These are phyloP conservation scores for Orius insidiosus DNA, from an alignment of 1,140 invertebrate species.

Conservation along the genomic window DNA sequence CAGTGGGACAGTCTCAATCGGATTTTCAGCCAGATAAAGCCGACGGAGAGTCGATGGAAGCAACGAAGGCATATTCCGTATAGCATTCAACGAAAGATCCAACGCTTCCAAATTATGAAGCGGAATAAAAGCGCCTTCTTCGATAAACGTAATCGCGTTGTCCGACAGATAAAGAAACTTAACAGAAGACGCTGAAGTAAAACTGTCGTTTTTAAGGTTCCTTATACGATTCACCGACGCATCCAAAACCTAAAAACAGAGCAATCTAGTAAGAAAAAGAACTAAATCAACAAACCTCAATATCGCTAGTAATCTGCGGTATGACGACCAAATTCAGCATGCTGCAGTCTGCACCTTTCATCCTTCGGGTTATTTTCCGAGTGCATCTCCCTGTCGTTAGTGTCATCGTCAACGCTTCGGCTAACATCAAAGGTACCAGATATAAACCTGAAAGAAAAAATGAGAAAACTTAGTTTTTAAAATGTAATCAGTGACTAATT, in stretches of 20 bases:
- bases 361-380: no score
- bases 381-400: no score
- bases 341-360: no score
- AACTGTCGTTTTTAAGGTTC: conserved; percentile 24
- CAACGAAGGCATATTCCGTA: conserved; percentile 13
- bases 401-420: no score
- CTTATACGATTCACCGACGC: conserved; percentile 25
- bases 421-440: no score
- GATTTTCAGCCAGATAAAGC: conserved; percentile 17
- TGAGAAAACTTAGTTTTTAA: no score
- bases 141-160: conserved; percentile 26
- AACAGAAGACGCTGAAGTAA: conserved; percentile 24
- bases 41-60: conserved; percentile 14
- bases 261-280: no score
- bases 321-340: no score
- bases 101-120: conserved; percentile 24
- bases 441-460: no score
- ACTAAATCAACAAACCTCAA: no score
- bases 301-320: no score
- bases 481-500: no score
- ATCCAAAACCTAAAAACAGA: conserved; percentile 26
- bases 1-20: not conserved
- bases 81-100: conserved; percentile 15
- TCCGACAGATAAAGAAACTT: conserved; percentile 26
- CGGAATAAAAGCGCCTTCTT: conserved; percentile 23